Conservation (phyloP, 2,113 vertebrate species). For the Bolborhynchus lineola region DNA sequence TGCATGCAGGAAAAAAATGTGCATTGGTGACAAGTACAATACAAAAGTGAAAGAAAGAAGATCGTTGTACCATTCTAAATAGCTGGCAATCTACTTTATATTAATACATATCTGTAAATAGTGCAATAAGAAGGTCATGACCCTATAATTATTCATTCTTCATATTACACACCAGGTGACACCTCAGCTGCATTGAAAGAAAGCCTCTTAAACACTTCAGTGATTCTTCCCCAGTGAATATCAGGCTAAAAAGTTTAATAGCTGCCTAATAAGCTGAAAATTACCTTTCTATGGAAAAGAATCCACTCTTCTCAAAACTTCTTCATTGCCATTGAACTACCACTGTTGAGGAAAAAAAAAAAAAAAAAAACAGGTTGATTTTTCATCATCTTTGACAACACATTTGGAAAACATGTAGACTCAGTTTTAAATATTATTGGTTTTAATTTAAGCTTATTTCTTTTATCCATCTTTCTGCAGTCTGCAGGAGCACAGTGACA, state of each 20-base stretch:
- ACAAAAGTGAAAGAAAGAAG: neutral
- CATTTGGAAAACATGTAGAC: fast-evolving
- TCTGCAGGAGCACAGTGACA: neutral
- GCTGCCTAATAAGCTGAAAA: neutral
- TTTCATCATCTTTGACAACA: neutral
- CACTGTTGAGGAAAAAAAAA: neutral
- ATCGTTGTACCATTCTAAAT: neutral
- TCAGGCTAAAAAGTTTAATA: neutral
- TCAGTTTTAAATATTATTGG: neutral
- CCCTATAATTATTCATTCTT: neutral
- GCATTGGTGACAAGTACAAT: neutral
- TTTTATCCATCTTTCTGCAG: neutral
- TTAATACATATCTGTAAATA: neutral
- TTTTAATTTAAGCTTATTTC: neutral
- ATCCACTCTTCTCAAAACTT: neutral
- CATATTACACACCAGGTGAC: neutral
- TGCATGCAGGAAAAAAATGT: neutral
- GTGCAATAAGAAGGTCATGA: neutral
- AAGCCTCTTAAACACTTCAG: neutral
- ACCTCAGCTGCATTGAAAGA: neutral
- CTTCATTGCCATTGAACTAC: neutral
- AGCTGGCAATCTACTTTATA: neutral
- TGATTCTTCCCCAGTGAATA: neutral
- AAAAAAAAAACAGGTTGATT: neutral
- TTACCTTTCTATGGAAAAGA: neutral